A percentile compares a stretch with the other conserved stretches of the same genome.
These are phyloP conservation scores for Patella ulyssiponensis DNA, from an alignment of 2,888 invertebrate genomes.

Conservation along the genomic window DNA sequence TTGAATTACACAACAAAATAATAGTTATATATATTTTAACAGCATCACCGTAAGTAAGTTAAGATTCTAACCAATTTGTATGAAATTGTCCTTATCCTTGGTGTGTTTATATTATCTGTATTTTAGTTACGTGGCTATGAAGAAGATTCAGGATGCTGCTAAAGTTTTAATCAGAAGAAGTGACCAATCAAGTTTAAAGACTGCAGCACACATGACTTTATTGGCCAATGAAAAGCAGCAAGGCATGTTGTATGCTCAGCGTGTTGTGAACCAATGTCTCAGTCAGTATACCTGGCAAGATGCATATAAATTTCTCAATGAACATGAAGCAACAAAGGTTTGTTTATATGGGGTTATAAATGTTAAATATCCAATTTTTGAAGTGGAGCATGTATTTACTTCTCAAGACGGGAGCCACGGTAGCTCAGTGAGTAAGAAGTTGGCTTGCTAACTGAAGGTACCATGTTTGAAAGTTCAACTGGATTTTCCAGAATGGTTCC, in stretches of 20 bases:
- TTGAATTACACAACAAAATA: no score
- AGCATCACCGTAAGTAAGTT: no score
- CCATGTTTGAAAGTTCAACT: no score
- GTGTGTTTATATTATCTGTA: constrained; percentile 1
- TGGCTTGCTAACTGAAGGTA: no score
- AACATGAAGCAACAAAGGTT: constrained; percentile 60
- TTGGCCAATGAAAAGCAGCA: constrained; percentile 60
- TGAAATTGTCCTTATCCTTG: no score
- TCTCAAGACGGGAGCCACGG: no score
- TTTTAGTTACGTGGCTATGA: constrained; percentile 76
- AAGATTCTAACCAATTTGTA: no score
- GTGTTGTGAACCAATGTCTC: constrained; percentile 58
- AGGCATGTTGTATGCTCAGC: constrained; percentile 60
- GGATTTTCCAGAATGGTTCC: no score
- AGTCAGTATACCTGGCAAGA: constrained; percentile 60
- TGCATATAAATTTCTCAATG: constrained; percentile 51
- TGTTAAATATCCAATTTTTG: no score
- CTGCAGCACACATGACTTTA: constrained; percentile 78
- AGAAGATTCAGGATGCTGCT: constrained; percentile 78
- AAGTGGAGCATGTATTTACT: no score
- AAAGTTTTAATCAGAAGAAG: constrained; percentile 76
- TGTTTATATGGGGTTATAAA: background rate
- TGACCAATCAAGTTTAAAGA: constrained; percentile 75
- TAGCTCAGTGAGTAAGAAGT: no score
- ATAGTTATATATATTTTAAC: no score